phyloP scores from a whole-genome alignment of 2,113 vertebrate species.

The Pelusios castaneus region DNA sequence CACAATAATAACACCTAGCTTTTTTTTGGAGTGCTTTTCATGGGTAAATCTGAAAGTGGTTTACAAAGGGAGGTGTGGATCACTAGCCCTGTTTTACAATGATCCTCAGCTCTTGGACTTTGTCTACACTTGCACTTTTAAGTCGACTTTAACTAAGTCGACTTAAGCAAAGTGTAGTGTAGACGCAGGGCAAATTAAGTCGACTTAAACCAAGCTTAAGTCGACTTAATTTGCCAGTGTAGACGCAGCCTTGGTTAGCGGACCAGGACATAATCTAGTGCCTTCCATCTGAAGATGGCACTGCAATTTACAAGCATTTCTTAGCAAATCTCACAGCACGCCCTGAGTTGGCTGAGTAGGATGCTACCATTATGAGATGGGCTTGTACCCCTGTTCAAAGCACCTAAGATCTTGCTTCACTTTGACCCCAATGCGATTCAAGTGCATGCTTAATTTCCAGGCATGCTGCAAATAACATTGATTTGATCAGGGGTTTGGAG shows the following conservation, averaged over 20 bases:
- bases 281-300: not conserved
- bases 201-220: too few relatives aligned
- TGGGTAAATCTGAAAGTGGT: not conserved
- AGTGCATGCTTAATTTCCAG: not conserved
- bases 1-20: not conserved
- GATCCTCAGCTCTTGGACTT: not conserved
- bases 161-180: too few relatives aligned
- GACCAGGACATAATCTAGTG: not conserved
- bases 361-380: accelerated
- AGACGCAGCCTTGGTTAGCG: too few relatives aligned
- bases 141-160: too few relatives aligned
- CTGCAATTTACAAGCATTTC: not conserved
- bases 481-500: not conserved
- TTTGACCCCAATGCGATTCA: constrained; percentile 17
- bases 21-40: not conserved
- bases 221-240: too few relatives aligned
- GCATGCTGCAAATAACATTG: not conserved
- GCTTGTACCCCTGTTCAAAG: not conserved
- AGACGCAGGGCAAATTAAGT: too few relatives aligned
- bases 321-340: not conserved
- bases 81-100: not conserved
- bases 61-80: not conserved
- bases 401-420: not conserved
- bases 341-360: not conserved
- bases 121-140: too few relatives aligned